Base-by-base conservation (phyloP, 1,140 invertebrate genomes). In the Sweltsa coloradensis region DNA sequence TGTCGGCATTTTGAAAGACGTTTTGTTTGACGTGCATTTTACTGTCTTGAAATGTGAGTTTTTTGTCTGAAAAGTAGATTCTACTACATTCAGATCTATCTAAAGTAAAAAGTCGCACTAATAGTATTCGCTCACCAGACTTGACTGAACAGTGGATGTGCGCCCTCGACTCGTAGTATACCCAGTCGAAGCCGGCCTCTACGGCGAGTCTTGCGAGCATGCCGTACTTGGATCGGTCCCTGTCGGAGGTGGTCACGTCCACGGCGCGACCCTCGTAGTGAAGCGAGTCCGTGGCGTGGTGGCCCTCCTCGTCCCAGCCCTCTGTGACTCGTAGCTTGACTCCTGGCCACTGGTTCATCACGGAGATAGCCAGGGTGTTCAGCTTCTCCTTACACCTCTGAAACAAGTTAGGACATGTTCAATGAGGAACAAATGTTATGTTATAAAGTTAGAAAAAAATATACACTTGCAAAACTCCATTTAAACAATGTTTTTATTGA, bases 111-210 rank as follows among this genome's bases (percentile, higher is more conserved):
- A n/a, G n/a, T n/a, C n/a, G n/a, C n/a, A n/a, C n/a, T n/a, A n/a
- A n/a, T n/a, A n/a, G n/a, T n/a, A n/a, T n/a, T n/a, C n/a, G n/a
- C 71, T 77, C 74, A 98, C 94, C 93, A 78, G 92, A 93, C 71
- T 93, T 95, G 40, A 97, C 92, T 24, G 92, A 96, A 66, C 91
- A 95, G 67, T 98, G 94, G 59, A 98, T 94, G 61, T 96, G 89
- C 13, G 85, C 81, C 50, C 89, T 76, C 58, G 85, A 87, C 65
- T 96, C 91, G 64, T 96, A 97, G 68, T 89, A 94, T 18, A 98
- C 94, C 93, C 92, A 97, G 72, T 97, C 92, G 75, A 97, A 97
- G 54, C 93, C 93, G 9, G 93, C 91, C 65, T 97, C 89, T 19
- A 95, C 87, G 0, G 93, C 93, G n/a, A 97, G 74, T 27, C 93